phyloP scores from a whole-genome alignment of 2,113 vertebrate genomes.

The Chloropsis hardwickii region DNA sequence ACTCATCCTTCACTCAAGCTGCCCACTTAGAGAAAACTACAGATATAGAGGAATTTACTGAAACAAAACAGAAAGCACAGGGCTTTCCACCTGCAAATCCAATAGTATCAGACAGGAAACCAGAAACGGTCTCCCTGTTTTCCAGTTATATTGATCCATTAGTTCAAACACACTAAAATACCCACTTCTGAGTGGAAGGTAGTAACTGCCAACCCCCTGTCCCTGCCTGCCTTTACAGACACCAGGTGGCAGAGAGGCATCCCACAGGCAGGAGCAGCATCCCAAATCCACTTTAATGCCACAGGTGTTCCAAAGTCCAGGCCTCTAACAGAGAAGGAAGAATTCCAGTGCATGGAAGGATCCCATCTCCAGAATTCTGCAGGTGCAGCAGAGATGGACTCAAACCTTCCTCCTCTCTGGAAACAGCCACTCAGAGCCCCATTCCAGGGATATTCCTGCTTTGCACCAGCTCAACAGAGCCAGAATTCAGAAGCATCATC shows the following conservation, averaged over 20 bases:
- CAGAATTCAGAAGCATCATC: not conserved
- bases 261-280: not conserved
- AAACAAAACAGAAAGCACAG: not conserved
- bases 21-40: not conserved
- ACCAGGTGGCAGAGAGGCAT: not conserved
- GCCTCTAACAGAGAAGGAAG: not conserved
- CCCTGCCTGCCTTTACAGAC: not conserved
- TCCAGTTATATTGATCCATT: not conserved
- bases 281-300: not conserved
- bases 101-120: not conserved
- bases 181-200: not conserved
- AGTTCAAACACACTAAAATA: not conserved
- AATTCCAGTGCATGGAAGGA: not conserved
- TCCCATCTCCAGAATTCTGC: not conserved
- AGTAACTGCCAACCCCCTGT: not conserved
- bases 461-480: not conserved
- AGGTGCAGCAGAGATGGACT: not conserved
- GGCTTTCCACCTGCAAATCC: not conserved
- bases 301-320: not conserved
- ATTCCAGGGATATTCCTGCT: not conserved
- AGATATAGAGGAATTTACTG: not conserved
- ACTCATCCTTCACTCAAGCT: not conserved
- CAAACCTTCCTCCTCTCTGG: not conserved
- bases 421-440: not conserved
- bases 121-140: not conserved